Evolutionary conservation across 2,113 vertebrate genomes (phyloP).

Genomic region (Collichthys lucidus): DNA sequence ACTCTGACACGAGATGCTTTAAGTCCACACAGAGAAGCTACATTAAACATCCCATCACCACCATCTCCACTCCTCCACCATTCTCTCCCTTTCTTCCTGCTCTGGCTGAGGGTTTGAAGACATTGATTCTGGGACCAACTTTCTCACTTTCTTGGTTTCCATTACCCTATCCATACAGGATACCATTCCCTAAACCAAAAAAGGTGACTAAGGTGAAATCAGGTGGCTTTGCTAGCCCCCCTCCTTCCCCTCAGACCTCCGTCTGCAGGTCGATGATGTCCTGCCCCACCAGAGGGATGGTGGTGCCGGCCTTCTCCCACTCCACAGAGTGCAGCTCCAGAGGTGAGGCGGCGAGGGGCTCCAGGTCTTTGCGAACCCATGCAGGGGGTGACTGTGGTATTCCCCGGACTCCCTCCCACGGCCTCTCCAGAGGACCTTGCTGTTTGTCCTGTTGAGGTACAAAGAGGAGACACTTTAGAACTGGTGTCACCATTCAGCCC

Average conservation of each 20-base stretch:
- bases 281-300: conserved; percentile 96
- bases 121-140: conserved; percentile 80
- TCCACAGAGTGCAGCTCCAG: conserved; percentile 95
- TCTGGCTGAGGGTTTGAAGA: conserved; percentile 79
- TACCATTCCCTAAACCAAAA: conserved; percentile 73
- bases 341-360: conserved; percentile 90
- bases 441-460: conserved; percentile 91
- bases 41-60: conserved; percentile 63
- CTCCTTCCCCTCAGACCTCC: conserved; percentile 90
- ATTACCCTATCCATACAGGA: conserved; percentile 65
- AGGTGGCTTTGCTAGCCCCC: conserved; percentile 65
- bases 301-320: conserved; percentile 95
- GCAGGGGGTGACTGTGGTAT: conserved; percentile 91
- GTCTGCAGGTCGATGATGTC: conserved; percentile 99
- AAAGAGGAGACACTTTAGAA: conserved; percentile 52
- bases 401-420: conserved; percentile 95
- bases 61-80: conserved; percentile 36
- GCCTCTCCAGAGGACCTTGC: conserved; percentile 93
- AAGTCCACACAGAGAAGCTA: conserved; percentile 76
- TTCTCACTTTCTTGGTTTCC: conserved; percentile 63
- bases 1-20: conserved; percentile 57
- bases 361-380: conserved; percentile 97
- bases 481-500: conserved; percentile 25
- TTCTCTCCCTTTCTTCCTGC: conserved; percentile 40
- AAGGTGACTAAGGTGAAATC: conserved; percentile 78